Percentiles rank a stretch among this genome's conserved stretches.
Evolutionary conservation across 2,113 vertebrate genomes (phyloP).

Genomic region (Pseudorhombus dupliciocellatus): DNA sequence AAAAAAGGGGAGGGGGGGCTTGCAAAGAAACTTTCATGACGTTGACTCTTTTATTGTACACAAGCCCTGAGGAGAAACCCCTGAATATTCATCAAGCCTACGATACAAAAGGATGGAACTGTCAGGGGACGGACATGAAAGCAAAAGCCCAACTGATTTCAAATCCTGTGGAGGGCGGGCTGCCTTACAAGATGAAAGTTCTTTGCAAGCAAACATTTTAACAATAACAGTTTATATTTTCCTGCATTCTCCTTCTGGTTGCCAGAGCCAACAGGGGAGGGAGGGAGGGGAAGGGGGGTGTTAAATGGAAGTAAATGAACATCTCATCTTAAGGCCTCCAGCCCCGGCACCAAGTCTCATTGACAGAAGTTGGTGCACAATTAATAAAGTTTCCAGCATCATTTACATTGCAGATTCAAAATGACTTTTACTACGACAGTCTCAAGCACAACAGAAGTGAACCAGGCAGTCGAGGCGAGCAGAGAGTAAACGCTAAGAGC

Average conservation of each 20-base stretch:
- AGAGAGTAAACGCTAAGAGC: slow-evolving; percentile 36
- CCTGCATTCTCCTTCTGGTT: slow-evolving; percentile 74
- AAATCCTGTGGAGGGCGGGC: slow-evolving; percentile 82
- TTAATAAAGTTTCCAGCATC: slow-evolving; percentile 75
- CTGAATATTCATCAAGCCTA: slow-evolving; percentile 85
- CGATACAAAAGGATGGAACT: slow-evolving; percentile 80
- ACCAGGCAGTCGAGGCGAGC: slow-evolving; percentile 45
- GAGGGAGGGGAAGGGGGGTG: slow-evolving; percentile 51
- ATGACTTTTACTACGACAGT: slow-evolving; percentile 43
- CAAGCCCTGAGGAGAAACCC: slow-evolving; percentile 78
- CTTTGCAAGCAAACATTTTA: slow-evolving; percentile 85
- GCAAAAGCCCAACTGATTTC: slow-evolving; percentile 76
- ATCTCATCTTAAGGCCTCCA: slow-evolving; percentile 71
- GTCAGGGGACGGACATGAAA: slow-evolving; percentile 84
- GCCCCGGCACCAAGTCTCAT: slow-evolving; percentile 67
- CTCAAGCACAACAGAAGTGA: slow-evolving; percentile 32
- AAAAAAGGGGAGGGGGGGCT: slow-evolving; percentile 24
- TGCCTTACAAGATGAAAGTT: slow-evolving; percentile 85
- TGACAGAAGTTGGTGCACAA: slow-evolving; percentile 70
- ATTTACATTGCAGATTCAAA: slow-evolving; percentile 78
- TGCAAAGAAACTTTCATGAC: slow-evolving; percentile 77
- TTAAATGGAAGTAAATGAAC: slow-evolving; percentile 78
- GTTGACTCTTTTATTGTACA: slow-evolving; percentile 79
- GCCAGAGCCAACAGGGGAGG: slow-evolving; percentile 61
- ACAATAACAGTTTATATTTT: slow-evolving; percentile 84